Evolutionary conservation across 2,888 invertebrate genomes (phyloP), one percentile per base, ranked within the genome.

Genomic region (Drosophila conformis): DNA sequence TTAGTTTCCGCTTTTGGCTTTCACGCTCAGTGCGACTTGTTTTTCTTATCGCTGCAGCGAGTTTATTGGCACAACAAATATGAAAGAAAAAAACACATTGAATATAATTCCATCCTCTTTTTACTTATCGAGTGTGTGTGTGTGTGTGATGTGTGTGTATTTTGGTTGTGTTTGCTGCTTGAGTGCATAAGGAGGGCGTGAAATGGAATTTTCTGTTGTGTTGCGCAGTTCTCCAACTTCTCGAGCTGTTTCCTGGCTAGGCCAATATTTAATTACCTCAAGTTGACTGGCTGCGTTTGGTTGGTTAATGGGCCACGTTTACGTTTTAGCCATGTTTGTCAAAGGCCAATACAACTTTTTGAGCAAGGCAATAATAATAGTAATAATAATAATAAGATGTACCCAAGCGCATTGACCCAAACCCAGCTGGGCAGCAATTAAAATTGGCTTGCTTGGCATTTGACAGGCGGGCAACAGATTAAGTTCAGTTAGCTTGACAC

Each of bases 351-450:
- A 69, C 4, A 18, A 56, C 59, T 51, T 54, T 64, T 64, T 46
- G 46, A 25, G 25, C 46, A 46, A 25, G 46, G 25, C 33, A 33
- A 33, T 4, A 33, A 33, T 51, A 13, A 42, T 21, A 56, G 25
- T 7, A 38, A 38, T 38, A 38, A 25, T 21, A 25, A 29, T 29
- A 29, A 46, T 46, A 56, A 27, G 29, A 36, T 42, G 46, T 46
- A 15, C 4, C 15, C 18, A 13, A 61, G 83, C 73, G 46, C 87
- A 70, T 80, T 83, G 78, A 83, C 89, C 89, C 75, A 48, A 42
- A 40, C 53, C 40, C 38, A 60, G 40, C 3, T 53, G 27, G 29
- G 38, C 36, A 64, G 54, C 49, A 70, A 72, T 76, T 76, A 63
- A 70, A 65, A 10, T 36, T 6, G 0, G 51, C 21, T 56, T 68